Evolutionary conservation across 1,140 invertebrate species (phyloP).

Genomic region (Tachypleus tridentatus): DNA sequence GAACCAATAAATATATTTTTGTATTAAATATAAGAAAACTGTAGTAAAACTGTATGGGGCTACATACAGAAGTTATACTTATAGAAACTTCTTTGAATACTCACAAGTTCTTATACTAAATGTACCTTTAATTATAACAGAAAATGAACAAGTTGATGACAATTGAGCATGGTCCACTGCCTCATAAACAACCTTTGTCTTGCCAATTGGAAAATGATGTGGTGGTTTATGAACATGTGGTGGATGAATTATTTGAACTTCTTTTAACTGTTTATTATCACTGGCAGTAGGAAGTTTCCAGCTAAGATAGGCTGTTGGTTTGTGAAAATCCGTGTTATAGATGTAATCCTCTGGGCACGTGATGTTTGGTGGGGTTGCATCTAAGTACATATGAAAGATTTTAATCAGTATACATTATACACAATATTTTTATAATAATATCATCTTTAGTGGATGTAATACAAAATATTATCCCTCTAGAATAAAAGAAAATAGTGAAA

Average conservation of each 20-base stretch:
- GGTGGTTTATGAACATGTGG: conserved; percentile 5
- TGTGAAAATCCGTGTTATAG: neutral
- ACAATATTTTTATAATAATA: too few relatives aligned
- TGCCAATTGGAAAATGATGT: conserved; percentile 9
- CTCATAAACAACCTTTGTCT: conserved; percentile 15
- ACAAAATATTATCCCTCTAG: too few relatives aligned
- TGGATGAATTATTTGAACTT: conserved; percentile 5
- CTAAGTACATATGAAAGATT: neutral
- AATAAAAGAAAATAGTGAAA: too few relatives aligned
- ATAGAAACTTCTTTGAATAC: too few relatives aligned
- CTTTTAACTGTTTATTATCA: conserved; percentile 8
- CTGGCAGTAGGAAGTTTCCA: conserved; percentile 4
- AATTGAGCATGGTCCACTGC: conserved; percentile 9
- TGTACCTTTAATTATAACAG: conserved; percentile 12
- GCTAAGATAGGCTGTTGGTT: conserved; percentile 2
- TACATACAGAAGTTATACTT: too few relatives aligned
- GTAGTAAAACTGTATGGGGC: too few relatives aligned
- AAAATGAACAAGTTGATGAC: conserved; percentile 12
- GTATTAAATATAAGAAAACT: too few relatives aligned
- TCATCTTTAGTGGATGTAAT: too few relatives aligned
- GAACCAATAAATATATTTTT: too few relatives aligned
- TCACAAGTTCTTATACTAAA: neutral
- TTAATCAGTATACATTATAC: too few relatives aligned
- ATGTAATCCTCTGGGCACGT: conserved; percentile 4
- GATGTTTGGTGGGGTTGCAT: conserved; percentile 7